These are phyloP conservation scores for Trichopria drosophilae DNA, from an alignment of 2,888 invertebrate species.

Conservation along the genomic window DNA sequence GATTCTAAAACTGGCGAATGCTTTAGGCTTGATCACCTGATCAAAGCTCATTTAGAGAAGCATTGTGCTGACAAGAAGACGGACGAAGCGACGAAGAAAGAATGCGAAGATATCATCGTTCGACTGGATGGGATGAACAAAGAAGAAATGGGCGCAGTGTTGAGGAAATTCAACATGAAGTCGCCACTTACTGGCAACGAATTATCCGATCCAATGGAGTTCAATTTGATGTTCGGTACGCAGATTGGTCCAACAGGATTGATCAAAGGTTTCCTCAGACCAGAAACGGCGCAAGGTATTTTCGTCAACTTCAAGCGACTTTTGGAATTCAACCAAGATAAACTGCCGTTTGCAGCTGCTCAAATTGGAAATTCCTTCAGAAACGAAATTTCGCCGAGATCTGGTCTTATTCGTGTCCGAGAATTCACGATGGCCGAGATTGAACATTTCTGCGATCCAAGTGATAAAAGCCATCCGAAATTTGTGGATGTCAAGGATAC, in stretches of 20 bases:
- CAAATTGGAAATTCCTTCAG: slow-evolving; percentile 98
- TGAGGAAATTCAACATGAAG: slow-evolving; percentile 88
- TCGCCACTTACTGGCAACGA: slow-evolving; percentile 95
- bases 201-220: slow-evolving; percentile 92
- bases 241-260: slow-evolving; percentile 96
- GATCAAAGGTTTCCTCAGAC: slow-evolving; percentile 91
- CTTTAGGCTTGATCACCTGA: slow-evolving; percentile 95
- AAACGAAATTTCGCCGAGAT: slow-evolving; percentile 98
- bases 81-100: slow-evolving; percentile 68
- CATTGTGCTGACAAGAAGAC: slow-evolving; percentile 82
- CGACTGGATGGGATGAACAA: slow-evolving; percentile 91
- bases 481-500: slow-evolving; percentile 78
- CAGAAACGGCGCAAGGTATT: slow-evolving; percentile 99
- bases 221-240: slow-evolving; percentile 98
- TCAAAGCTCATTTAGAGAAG: slow-evolving; percentile 92
- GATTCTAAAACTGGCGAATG: slow-evolving; percentile 96
- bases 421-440: slow-evolving; percentile 99
- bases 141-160: slow-evolving; percentile 82
- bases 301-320: slow-evolving; percentile 99
- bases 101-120: slow-evolving; percentile 78
- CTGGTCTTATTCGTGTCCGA: slow-evolving; percentile 90
- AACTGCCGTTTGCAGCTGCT: slow-evolving; percentile 95
- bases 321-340: slow-evolving; percentile 95
- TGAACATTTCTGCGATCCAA: slow-evolving; percentile 97
- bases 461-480: slow-evolving; percentile 84